These are phyloP conservation scores for Varecia variegata DNA, from an alignment of 2,797 vertebrate genomes.

Conservation along the genomic window DNA sequence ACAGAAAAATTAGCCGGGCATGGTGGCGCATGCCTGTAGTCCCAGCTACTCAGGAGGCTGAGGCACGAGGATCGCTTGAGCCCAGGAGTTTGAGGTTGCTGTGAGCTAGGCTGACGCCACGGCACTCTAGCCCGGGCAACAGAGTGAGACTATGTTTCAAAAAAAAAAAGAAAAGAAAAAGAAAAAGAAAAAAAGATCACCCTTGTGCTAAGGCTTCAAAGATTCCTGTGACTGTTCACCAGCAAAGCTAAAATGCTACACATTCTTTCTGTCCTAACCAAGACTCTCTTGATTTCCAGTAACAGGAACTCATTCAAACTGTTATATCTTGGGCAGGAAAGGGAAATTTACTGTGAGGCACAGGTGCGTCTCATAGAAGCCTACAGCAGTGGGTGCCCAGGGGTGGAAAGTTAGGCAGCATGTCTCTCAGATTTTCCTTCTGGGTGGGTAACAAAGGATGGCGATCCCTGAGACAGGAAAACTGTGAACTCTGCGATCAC, in stretches of 20 bases:
- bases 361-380: background rate
- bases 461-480: background rate
- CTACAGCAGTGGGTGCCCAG: rapidly evolving
- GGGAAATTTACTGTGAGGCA: background rate
- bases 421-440: background rate
- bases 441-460: background rate
- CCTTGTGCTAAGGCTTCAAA: background rate
- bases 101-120: no score
- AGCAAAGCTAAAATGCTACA: background rate
- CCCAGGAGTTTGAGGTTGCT: no score
- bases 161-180: no score
- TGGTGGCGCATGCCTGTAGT: no score
- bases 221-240: background rate
- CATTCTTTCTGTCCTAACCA: background rate
- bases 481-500: background rate
- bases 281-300: background rate
- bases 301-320: background rate
- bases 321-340: background rate
- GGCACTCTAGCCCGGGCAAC: no score
- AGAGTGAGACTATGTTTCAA: no score
- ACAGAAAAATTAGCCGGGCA: no score
- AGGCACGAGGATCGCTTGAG: no score
- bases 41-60: no score
- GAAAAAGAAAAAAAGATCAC: no score
- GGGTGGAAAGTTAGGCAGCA: rapidly evolving